Conservation (phyloP, 1,140 invertebrate species). For the Sycobia sp. region DNA sequence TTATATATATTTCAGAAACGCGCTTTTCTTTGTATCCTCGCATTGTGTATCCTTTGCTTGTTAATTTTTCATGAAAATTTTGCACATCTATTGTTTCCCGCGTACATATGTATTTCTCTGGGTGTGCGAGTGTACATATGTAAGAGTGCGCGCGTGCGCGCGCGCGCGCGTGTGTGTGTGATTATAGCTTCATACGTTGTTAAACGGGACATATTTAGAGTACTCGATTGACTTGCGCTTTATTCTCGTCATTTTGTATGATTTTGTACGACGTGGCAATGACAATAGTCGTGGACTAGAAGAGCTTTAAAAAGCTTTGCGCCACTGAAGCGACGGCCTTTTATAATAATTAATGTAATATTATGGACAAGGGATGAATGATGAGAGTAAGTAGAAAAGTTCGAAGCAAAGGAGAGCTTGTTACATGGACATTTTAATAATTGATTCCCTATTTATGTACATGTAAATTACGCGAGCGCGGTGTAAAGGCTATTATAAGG, state of each 20-base stretch:
- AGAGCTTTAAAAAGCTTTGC: neutral
- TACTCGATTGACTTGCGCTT: neutral
- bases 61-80: neutral
- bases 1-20: too few relatives aligned
- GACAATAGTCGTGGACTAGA: neutral
- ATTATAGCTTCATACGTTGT: too few relatives aligned
- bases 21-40: neutral
- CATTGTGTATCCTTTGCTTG: neutral
- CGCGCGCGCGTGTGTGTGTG: too few relatives aligned
- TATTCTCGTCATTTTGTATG: slow-evolving; percentile 14
- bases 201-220: too few relatives aligned
- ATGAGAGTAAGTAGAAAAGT: neutral
- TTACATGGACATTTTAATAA: neutral
- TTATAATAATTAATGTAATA: neutral
- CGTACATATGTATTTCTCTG: too few relatives aligned
- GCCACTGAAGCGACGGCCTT: neutral
- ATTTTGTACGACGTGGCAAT: too few relatives aligned
- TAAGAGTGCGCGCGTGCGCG: too few relatives aligned
- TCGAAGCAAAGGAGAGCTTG: neutral
- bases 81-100: too few relatives aligned
- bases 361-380: neutral
- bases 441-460: too few relatives aligned
- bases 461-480: neutral
- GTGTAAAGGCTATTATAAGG: neutral
- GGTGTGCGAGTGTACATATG: too few relatives aligned